Conservation (phyloP, 1,140 invertebrate genomes). For the Zelostemma sp. region DNA sequence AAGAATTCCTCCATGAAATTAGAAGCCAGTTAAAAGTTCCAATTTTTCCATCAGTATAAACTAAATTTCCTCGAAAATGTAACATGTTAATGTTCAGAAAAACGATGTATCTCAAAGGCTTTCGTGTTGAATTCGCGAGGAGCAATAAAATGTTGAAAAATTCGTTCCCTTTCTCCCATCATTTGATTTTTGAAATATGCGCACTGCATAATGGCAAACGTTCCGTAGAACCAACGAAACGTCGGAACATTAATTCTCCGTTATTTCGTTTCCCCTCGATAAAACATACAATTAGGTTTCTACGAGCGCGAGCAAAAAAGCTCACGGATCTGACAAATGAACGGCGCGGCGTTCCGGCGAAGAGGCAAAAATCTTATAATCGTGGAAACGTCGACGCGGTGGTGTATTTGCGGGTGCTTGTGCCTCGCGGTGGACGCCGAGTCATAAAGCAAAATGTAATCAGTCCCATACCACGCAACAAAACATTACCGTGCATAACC, state of each 20-base stretch:
- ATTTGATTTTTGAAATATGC: no score
- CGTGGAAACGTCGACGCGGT: constrained; percentile 5
- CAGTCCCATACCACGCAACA: constrained; percentile 12
- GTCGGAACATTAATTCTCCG: constrained; percentile 11
- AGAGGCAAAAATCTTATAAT: constrained; percentile 15
- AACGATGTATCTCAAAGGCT: no score
- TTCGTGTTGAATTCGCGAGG: no score
- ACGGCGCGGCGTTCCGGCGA: neutral
- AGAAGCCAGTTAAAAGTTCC: no score
- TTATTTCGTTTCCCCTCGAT: constrained; percentile 6
- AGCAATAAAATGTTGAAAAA: no score
- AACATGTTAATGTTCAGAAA: no score
- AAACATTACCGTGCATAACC: constrained; percentile 19
- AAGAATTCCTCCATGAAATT: no score
- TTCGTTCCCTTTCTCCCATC: no score
- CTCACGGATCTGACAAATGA: neutral
- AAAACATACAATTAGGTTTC: constrained; percentile 23
- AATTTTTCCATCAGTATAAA: no score
- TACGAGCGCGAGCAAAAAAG: constrained; percentile 3
- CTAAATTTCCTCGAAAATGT: no score
- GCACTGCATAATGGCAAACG: no score
- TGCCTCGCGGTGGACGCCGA: constrained; percentile 4
- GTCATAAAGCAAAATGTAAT: constrained; percentile 21
- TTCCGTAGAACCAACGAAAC: constrained; percentile 6
- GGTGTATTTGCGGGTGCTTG: constrained; percentile 6